phyloP scores from a whole-genome alignment of 2,888 invertebrate species.

The Cerceris rybyensis region DNA sequence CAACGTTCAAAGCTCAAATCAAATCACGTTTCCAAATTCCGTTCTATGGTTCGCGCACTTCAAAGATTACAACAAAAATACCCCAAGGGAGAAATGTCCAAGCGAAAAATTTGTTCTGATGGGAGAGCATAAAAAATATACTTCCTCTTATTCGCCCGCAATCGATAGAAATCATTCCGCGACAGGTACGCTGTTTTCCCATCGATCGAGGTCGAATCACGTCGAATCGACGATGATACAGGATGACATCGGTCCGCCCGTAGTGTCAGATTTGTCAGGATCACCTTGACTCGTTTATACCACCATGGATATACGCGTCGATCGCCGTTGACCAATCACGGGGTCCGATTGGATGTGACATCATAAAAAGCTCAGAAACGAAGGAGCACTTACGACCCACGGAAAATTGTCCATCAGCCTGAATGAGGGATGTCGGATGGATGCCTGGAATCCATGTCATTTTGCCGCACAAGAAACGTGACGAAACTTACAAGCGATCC shows the following conservation, averaged over 20 bases:
- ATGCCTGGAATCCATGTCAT: slow-evolving; percentile 47
- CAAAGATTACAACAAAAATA: no score
- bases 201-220: neutral
- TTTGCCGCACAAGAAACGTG: slow-evolving; percentile 42
- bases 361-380: slow-evolving; percentile 69
- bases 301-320: slow-evolving; percentile 10
- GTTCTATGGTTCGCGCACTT: no score
- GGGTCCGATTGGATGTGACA: slow-evolving; percentile 70
- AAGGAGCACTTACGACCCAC: slow-evolving; percentile 53
- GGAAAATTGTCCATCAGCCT: slow-evolving; percentile 62
- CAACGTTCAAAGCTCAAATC: no score
- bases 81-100: neutral
- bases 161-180: slow-evolving; percentile 9
- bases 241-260: neutral
- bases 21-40: no score
- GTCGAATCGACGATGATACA: slow-evolving; percentile 11
- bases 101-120: neutral
- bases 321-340: slow-evolving; percentile 59
- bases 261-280: slow-evolving; percentile 51
- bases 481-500: slow-evolving; percentile 40
- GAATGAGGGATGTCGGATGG: slow-evolving; percentile 55
- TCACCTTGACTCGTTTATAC: slow-evolving; percentile 45
- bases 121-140: slow-evolving; percentile 15
- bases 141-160: neutral
- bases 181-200: neutral